phyloP scores from a whole-genome alignment of 2,797 vertebrate genomes.

The Macropus fuliginosus region DNA sequence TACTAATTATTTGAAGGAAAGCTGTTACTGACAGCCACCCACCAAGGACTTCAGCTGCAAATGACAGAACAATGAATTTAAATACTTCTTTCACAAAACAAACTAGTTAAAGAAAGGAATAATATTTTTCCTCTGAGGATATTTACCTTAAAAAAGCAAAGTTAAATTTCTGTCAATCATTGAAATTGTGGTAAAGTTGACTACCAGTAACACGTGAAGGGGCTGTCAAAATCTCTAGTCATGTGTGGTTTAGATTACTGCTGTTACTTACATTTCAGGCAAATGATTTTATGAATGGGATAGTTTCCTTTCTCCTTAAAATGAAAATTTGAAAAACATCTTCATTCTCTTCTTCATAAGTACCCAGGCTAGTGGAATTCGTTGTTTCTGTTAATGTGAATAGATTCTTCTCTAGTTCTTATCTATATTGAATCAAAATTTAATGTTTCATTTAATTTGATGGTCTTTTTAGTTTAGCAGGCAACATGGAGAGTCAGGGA shows the following conservation, averaged over 20 bases:
- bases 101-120: conserved; percentile 57
- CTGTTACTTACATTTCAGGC: background rate
- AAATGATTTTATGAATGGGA: background rate
- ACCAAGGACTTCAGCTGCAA: conserved; percentile 66
- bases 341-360: background rate
- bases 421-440: background rate
- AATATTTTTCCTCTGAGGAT: conserved; percentile 73
- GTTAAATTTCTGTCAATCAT: conserved; percentile 39
- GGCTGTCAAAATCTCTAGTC: no score
- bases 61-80: conserved; percentile 78
- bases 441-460: background rate
- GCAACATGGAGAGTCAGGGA: background rate
- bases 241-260: rapidly evolving
- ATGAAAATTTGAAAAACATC: background rate
- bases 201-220: background rate
- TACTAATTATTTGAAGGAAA: conserved; percentile 65
- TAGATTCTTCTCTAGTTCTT: background rate
- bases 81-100: conserved; percentile 68
- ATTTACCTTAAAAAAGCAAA: conserved; percentile 58
- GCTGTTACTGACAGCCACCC: conserved; percentile 65
- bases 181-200: conserved; percentile 28
- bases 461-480: background rate
- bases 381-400: background rate
- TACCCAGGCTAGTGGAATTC: background rate
- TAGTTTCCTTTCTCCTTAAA: background rate